Conservation (phyloP, 2,888 invertebrate genomes). For the Eumerus sabulonum region DNA sequence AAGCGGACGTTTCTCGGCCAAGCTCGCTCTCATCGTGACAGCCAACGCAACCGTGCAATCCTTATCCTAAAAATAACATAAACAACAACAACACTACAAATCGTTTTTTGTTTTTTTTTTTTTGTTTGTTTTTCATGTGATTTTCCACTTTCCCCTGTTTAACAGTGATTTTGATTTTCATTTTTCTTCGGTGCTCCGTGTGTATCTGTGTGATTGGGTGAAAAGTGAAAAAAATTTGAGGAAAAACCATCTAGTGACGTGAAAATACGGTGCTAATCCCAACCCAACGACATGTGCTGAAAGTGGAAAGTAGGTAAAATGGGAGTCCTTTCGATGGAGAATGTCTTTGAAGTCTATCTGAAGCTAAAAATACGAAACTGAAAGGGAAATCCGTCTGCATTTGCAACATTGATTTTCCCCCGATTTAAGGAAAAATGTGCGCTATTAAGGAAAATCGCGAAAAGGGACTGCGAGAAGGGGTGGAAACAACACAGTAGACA, state of each 20-base stretch:
- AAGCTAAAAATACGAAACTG: constrained; percentile 21
- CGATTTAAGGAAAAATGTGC: constrained; percentile 28
- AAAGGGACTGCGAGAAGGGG: constrained; percentile 15
- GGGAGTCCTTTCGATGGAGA: not conserved
- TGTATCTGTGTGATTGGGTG: not conserved
- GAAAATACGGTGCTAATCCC: constrained; percentile 24
- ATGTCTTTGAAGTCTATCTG: not conserved
- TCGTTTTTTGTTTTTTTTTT: not conserved
- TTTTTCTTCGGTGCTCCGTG: constrained; percentile 7
- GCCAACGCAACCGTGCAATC: constrained; percentile 34
- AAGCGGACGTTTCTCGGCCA: constrained; percentile 28
- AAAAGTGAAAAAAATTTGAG: constrained; percentile 2
- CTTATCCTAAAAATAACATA: constrained; percentile 58
- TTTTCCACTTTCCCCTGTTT: not conserved
- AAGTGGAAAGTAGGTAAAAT: constrained; percentile 54
- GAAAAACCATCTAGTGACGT: constrained; percentile 4
- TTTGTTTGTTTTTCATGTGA: not conserved
- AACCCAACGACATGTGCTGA: constrained; percentile 40
- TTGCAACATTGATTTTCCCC: constrained; percentile 67
- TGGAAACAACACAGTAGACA: constrained; percentile 12
- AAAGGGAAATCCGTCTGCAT: constrained; percentile 47
- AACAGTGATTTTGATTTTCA: not conserved
- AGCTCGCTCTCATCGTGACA: constrained; percentile 20
- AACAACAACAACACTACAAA: constrained; percentile 48
- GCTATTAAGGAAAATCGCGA: constrained; percentile 32